These are phyloP conservation scores for Diuraphis noxia DNA, from an alignment of 1,140 invertebrate genomes.

Conservation along the genomic window DNA sequence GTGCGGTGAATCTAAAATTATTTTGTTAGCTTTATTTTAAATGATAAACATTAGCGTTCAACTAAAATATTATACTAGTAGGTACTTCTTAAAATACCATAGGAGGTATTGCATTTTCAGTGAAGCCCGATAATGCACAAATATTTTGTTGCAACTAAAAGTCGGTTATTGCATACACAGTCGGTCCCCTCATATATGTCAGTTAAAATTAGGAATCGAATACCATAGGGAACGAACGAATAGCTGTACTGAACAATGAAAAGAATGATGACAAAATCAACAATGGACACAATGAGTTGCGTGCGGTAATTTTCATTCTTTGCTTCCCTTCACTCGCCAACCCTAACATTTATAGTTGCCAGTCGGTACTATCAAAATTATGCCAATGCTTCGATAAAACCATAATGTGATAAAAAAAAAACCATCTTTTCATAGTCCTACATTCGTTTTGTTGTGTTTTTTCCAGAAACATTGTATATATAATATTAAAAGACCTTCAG, in stretches of 20 bases:
- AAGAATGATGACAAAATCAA: slow-evolving; percentile 45
- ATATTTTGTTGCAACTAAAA: slow-evolving; percentile 21
- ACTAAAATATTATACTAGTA: not conserved
- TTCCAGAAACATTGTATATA: not conserved
- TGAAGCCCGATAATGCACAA: slow-evolving; percentile 1
- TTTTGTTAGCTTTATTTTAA: not conserved
- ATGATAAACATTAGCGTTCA: not conserved
- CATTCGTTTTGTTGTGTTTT: not conserved
- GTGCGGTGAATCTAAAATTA: slow-evolving; percentile 73
- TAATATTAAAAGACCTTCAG: slow-evolving; percentile 25
- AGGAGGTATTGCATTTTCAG: not conserved
- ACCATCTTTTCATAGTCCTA: not conserved
- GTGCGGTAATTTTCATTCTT: slow-evolving; percentile 16
- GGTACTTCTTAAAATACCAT: not conserved
- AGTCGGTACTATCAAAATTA: slow-evolving; percentile 2
- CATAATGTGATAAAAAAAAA: slow-evolving; percentile 10
- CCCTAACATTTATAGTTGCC: slow-evolving; percentile 7
- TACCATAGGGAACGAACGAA: slow-evolving; percentile 28
- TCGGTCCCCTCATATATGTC: not conserved
- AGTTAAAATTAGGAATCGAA: slow-evolving; percentile 47
- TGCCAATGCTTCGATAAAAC: not conserved
- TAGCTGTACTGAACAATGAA: slow-evolving; percentile 40
- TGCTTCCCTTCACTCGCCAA: not conserved
- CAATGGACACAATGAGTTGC: slow-evolving; percentile 29
- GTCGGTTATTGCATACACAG: slow-evolving; percentile 5